Conservation (phyloP, 2,888 invertebrate genomes). For the Acanthosepion pharaonis region DNA sequence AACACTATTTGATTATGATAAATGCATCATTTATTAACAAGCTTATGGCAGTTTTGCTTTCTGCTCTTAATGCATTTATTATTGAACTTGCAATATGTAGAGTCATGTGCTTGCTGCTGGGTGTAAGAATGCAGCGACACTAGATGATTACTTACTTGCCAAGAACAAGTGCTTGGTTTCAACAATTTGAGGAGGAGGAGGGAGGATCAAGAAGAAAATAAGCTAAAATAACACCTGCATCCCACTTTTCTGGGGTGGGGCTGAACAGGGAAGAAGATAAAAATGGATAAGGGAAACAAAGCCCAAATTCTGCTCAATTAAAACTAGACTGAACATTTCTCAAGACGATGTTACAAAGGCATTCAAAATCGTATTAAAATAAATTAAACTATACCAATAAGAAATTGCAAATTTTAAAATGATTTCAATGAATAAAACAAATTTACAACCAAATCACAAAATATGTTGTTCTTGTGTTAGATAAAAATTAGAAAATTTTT, state of each 20-base stretch:
- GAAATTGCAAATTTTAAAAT: too few species aligned
- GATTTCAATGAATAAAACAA: too few species aligned
- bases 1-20: slow-evolving; percentile 34
- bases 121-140: neutral
- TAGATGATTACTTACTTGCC: neutral
- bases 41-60: neutral
- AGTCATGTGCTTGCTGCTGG: neutral
- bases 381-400: too few species aligned
- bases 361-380: too few species aligned
- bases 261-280: neutral
- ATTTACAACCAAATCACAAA: too few species aligned
- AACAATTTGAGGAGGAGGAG: neutral
- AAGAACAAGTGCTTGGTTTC: slow-evolving; percentile 15
- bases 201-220: neutral
- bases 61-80: neutral
- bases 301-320: too few species aligned
- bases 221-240: slow-evolving; percentile 37
- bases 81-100: neutral
- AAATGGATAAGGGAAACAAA: too few species aligned
- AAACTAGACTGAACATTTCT: too few species aligned
- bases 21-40: slow-evolving; percentile 18
- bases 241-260: neutral
- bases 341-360: too few species aligned
- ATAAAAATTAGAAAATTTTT: too few species aligned
- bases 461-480: too few species aligned